Conservation (phyloP, 2,797 vertebrate genomes). For the Cyprinella venusta region DNA sequence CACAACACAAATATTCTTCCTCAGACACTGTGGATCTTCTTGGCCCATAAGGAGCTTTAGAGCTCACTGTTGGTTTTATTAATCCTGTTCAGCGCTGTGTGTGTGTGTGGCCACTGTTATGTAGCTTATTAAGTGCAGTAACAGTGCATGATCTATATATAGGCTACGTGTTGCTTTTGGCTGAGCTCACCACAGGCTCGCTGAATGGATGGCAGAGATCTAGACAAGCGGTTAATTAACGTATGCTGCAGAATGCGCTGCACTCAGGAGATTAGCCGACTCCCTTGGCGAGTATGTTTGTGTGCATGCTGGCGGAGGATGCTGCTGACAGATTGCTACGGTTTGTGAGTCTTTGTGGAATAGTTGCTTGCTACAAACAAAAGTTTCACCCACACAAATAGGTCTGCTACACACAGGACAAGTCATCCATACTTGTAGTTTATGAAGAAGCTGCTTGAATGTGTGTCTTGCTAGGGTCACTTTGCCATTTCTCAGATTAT, state of each 20-base stretch:
- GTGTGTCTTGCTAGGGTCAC: background rate
- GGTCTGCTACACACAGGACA: background rate
- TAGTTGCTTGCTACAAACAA: constrained; percentile 9
- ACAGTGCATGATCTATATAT: constrained; percentile 15
- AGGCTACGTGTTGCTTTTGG: constrained; percentile 28
- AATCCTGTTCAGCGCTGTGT: constrained; percentile 28
- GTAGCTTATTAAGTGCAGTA: constrained; percentile 3
- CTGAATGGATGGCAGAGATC: constrained; percentile 19
- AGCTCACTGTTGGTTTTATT: constrained; percentile 5
- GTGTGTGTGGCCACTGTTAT: constrained; percentile 19
- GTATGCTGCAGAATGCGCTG: constrained; percentile 8
- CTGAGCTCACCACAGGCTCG: constrained; percentile 14
- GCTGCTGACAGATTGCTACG: constrained; percentile 28
- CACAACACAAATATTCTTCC: background rate
- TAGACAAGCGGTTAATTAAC: constrained; percentile 52
- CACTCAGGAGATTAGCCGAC: constrained; percentile 41
- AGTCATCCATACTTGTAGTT: background rate
- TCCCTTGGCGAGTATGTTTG: constrained; percentile 16
- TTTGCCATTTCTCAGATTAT: background rate
- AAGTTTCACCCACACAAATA: background rate
- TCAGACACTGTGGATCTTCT: background rate
- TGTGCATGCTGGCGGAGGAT: constrained; percentile 33
- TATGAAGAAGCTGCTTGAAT: background rate
- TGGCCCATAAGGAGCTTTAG: constrained; percentile 56
- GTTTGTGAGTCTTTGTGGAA: constrained; percentile 17